These are phyloP conservation scores for Drosophila mimica DNA, from an alignment of 2,888 invertebrate genomes.

Conservation along the genomic window DNA sequence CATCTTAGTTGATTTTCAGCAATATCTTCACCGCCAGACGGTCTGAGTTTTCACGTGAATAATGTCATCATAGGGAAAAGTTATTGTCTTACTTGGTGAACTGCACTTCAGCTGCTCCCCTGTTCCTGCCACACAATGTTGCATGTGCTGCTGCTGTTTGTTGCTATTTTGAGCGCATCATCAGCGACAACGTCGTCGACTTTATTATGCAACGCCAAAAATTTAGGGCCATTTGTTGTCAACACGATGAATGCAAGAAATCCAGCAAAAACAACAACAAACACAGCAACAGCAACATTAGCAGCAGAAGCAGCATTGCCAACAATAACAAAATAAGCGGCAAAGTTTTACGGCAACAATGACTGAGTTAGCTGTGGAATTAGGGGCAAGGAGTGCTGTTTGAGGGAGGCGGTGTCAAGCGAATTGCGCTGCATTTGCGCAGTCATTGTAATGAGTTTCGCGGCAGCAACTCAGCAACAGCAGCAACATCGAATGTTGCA, in stretches of 20 bases:
- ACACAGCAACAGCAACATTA: constrained; percentile 19
- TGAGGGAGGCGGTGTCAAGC: background rate
- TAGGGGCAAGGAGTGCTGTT: background rate
- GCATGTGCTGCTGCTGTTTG: constrained; percentile 16
- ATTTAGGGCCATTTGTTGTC: constrained; percentile 79
- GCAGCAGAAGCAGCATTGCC: constrained; percentile 13
- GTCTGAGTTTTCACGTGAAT: constrained; percentile 75
- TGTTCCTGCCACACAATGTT: background rate
- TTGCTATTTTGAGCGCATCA: constrained; percentile 61
- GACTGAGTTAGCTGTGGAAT: constrained; percentile 13
- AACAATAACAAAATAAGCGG: constrained; percentile 25
- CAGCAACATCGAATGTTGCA: constrained; percentile 64
- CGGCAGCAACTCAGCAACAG: constrained; percentile 23
- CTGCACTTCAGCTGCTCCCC: constrained; percentile 43
- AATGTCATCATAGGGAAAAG: constrained; percentile 72
- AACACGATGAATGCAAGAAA: constrained; percentile 70
- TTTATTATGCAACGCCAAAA: constrained; percentile 78
- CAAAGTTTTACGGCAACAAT: constrained; percentile 61
- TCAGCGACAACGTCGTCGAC: constrained; percentile 58
- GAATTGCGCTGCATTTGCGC: constrained; percentile 70
- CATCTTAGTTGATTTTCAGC: background rate
- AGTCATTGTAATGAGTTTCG: constrained; percentile 75
- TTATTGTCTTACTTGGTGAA: constrained; percentile 70
- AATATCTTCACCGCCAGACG: constrained; percentile 44
- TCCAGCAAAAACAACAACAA: constrained; percentile 18